Conservation (phyloP, 2,888 invertebrate species). For the Drosophila cracens region DNA sequence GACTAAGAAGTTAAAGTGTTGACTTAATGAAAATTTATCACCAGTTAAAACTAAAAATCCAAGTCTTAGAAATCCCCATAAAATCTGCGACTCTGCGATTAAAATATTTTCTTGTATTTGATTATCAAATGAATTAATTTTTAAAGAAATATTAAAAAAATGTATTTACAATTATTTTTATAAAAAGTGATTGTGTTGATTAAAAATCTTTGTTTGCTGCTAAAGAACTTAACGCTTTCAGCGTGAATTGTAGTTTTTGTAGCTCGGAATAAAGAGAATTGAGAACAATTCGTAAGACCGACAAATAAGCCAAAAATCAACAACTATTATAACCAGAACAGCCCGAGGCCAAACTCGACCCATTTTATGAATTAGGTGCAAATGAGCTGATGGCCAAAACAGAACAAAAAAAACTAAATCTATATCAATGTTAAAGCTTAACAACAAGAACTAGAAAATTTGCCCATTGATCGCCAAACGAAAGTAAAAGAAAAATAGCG, state of each 20-base stretch:
- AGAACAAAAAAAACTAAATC: neutral
- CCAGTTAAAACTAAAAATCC: neutral
- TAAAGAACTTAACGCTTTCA: neutral
- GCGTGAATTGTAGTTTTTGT: neutral
- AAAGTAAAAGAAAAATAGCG: slow-evolving; percentile 57
- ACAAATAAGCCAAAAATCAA: slow-evolving; percentile 15
- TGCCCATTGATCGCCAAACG: slow-evolving; percentile 46
- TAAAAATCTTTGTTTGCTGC: neutral
- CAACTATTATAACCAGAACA: slow-evolving; percentile 10
- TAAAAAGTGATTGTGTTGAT: neutral
- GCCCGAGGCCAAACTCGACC: slow-evolving; percentile 33
- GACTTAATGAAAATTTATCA: slow-evolving; percentile 32
- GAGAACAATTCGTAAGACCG: slow-evolving; percentile 10
- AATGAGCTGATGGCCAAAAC: slow-evolving; percentile 13
- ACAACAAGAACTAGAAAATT: slow-evolving; percentile 39
- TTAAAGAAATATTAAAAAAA: neutral
- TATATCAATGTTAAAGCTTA: slow-evolving; percentile 39
- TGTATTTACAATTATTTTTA: neutral
- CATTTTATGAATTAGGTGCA: slow-evolving; percentile 5
- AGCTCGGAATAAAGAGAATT: neutral
- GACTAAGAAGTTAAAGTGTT: neutral
- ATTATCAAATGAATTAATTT: neutral
- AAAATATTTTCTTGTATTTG: neutral
- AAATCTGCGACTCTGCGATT: neutral
- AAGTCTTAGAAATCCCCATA: neutral